Base-by-base conservation (phyloP, 2,113 vertebrate species). In the Crypturellus undulatus region DNA sequence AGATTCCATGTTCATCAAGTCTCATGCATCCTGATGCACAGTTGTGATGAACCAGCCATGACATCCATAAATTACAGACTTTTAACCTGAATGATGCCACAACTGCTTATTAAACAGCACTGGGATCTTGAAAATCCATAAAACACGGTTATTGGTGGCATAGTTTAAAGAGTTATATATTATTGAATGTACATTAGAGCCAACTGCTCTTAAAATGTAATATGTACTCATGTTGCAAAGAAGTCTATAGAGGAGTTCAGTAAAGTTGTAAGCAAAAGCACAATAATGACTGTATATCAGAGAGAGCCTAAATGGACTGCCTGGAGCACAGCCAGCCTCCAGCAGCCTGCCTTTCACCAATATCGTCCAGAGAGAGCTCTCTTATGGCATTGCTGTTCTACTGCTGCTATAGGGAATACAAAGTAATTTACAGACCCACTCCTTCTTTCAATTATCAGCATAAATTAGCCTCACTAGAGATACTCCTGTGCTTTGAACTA, bases 221-320 rank as follows among this genome's bases (percentile, higher is more conserved):
- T 19, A 77, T 75, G 12, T 36, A 86, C 79, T 84, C 89, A 87
- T 1, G 16, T 40, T 88, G 54, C 77, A 86, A 96, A 72, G 28
- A 84, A 94, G 86, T 93, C 93, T 90, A 76, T 89, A 85, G 79
- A 87, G 76, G 51, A 92, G 42, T 87, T 96, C 81, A 89, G 47
- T 97, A 84, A 94, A 92, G n/a, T 75, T 93, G 12, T 79, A 65
- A 96, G 43, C 75, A 87, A 95, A 94, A 95, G 49, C 58, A 79
- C 54, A 94, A 20, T 60, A 95, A 91, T 67, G 77, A 79, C 36
- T 76, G 43, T 85, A 60, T 77, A 88, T 92, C 92, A 94, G 58
- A 73, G 54, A 38, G 68, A 64, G 76, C 34, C 76, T 81, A 24
- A 85, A 71, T 40, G 36, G 80, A 84, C 65, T 82, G 28, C 54